Conservation (phyloP, 2,113 vertebrate species). For the Nicator chloris region DNA sequence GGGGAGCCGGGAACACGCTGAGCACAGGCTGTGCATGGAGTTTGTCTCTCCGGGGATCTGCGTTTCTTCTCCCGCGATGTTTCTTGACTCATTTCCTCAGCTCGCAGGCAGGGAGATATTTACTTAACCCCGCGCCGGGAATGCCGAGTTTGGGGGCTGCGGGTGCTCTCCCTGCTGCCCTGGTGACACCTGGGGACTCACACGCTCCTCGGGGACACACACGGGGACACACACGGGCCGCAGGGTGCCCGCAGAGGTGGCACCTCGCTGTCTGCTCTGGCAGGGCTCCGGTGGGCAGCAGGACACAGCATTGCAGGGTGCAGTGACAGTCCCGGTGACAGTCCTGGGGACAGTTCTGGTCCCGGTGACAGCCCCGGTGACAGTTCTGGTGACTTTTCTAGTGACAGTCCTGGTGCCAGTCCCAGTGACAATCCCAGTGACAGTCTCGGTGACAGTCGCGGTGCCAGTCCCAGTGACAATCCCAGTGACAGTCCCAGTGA, state of each 20-base stretch:
- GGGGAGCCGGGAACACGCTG: background rate
- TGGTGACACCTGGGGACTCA: background rate
- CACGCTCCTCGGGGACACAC: background rate
- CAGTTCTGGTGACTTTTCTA: no score
- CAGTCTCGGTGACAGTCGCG: background rate
- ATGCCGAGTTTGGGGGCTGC: conserved; percentile 44
- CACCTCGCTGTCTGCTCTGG: accelerated
- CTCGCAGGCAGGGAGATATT: conserved; percentile 69
- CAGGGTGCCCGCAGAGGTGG: background rate
- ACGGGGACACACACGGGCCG: background rate
- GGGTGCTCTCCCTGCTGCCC: background rate
- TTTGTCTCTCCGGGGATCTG: conserved; percentile 67
- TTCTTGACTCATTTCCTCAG: conserved; percentile 73
- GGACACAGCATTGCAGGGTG: background rate
- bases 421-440: no score
- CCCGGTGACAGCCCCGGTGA: no score
- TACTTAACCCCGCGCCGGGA: conserved; percentile 68
- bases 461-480: background rate
- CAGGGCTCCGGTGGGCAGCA: background rate
- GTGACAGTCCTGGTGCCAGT: background rate
- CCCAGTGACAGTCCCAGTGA: background rate
- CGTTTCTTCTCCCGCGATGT: conserved; percentile 69
- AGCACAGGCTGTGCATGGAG: background rate
- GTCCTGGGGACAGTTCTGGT: no score
- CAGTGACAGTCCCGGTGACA: background rate